Conservation (phyloP, 2,113 vertebrate species). For the Lutjanus erythropterus region DNA sequence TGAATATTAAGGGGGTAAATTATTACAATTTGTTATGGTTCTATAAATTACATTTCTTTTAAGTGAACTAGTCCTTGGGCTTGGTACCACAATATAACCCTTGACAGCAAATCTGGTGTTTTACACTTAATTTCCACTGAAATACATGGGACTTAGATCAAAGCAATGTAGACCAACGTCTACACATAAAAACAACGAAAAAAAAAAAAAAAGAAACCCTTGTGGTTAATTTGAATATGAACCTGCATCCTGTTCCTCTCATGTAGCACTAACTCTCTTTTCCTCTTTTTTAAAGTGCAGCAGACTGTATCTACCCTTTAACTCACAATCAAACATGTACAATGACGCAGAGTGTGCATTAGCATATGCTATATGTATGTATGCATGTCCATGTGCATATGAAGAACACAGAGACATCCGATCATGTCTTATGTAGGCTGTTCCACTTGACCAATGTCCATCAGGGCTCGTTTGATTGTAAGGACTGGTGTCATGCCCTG, state of each 20-base stretch:
- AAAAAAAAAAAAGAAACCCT: neutral
- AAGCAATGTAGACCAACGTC: neutral
- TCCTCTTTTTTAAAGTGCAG: slow-evolving; percentile 22
- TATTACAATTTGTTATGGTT: no score
- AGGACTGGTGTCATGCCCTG: slow-evolving; percentile 29
- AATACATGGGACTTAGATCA: slow-evolving; percentile 14
- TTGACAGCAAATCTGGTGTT: no score
- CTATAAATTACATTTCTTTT: no score
- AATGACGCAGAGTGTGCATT: neutral
- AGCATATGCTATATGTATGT: neutral
- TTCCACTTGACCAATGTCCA: slow-evolving; percentile 18
- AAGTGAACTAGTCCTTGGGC: no score
- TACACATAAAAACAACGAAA: neutral
- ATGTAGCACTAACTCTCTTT: slow-evolving; percentile 2
- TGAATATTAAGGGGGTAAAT: no score
- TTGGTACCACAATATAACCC: no score
- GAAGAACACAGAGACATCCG: slow-evolving; percentile 20
- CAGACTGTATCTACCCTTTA: slow-evolving; percentile 24
- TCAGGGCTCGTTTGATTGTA: slow-evolving; percentile 19
- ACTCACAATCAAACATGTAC: neutral
- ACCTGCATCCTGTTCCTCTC: slow-evolving; percentile 51
- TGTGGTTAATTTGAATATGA: slow-evolving; percentile 44
- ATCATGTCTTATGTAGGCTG: slow-evolving; percentile 9
- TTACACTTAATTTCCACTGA: slow-evolving; percentile 12
- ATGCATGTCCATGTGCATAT: slow-evolving; percentile 10